Conservation (phyloP, 2,113 vertebrate genomes). For the Neogale vison region DNA sequence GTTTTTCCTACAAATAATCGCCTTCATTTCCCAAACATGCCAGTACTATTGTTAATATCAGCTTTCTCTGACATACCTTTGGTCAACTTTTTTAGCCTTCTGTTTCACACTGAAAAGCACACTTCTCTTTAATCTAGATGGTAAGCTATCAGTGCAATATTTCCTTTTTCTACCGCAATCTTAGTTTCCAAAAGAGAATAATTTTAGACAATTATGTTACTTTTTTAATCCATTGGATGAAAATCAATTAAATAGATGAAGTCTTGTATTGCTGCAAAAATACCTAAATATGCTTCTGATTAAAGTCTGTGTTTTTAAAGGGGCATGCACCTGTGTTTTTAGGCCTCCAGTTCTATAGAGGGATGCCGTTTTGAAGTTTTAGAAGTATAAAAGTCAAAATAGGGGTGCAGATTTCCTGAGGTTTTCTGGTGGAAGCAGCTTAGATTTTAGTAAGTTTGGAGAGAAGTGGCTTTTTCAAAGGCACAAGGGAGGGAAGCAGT, state of each 20-base stretch:
- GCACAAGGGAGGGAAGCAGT: background rate
- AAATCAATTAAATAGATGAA: background rate
- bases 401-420: background rate
- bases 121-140: background rate
- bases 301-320: background rate
- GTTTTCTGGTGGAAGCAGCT: background rate
- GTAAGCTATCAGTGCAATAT: background rate
- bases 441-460: background rate
- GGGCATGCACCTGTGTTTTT: background rate
- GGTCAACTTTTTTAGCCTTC: background rate
- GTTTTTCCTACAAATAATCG: constrained; percentile 53
- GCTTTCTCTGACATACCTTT: constrained; percentile 1
- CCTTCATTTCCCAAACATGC: background rate
- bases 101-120: background rate
- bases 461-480: background rate
- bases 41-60: background rate
- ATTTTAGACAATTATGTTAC: background rate
- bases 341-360: background rate
- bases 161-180: background rate
- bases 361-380: background rate
- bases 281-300: background rate
- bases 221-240: background rate
- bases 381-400: background rate
- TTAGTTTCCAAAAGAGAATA: background rate
- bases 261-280: background rate